Base-by-base conservation (phyloP, 1,140 invertebrate genomes). In the Drosophila azteca region DNA sequence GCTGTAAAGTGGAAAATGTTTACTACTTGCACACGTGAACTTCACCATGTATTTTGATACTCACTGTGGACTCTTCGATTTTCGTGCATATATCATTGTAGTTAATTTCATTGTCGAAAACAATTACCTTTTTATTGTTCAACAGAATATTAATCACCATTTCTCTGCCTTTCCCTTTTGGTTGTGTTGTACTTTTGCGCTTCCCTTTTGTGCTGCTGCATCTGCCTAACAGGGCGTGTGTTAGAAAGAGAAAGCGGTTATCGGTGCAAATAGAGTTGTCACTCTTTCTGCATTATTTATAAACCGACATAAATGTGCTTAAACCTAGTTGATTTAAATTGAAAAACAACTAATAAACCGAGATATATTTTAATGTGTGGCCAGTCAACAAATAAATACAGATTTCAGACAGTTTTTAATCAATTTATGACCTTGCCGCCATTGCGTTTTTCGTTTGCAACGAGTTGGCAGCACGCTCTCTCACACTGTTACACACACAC, bases 101-200 rank as follows among this genome's bases (percentile, higher is more conserved):
- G 39, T 48, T 70, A 44, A 59, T 50, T 44, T 13, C 13, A 3
- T 50, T 52, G 6, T 13, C 49, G 35, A 63, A 63, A 46, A 64
- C 39, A 63, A 66, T 60, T 65, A 77, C 53, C 26, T 57, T 62
- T 80, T 84, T 84, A 70, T 63, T 82, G 71, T 82, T 89, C 64
- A 87, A 60, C 6, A 89, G 73, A 77, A 89, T 80, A 77, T 89
- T 87, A 54, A 79, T 57, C 64, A 64, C 59, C 83, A 87, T 89
- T 79, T 84, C 52, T 24, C n/a, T 61, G 3, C 9, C 22, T 60
- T 63, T 44, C 17, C 13, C n/a, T 44, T 76, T 41, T 74, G 52
- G 17, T 26, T 39, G 51, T 57, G 35, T 71, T 61, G 51, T 75
- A 49, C 35, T 63, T 76, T 44, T 41, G 49, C 39, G 41, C 29